phyloP scores from a whole-genome alignment of 1,140 invertebrate species.

The Melanaphis sacchari region DNA sequence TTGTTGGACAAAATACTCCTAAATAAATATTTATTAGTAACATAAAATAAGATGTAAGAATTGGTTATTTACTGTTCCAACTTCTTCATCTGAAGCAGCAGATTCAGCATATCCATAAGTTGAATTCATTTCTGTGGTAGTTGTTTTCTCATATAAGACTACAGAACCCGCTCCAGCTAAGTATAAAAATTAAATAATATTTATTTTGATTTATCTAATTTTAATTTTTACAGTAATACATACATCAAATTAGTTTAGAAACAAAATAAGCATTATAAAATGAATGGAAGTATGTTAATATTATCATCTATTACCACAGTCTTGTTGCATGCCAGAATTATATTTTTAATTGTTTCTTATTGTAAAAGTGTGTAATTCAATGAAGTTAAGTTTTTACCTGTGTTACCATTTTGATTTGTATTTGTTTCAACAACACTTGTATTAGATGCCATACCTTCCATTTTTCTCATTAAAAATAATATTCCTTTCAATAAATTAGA shows the following conservation, averaged over 20 bases:
- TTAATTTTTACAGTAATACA: too few relatives aligned
- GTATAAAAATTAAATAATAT: background rate
- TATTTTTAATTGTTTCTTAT: background rate
- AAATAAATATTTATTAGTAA: conserved; percentile 44
- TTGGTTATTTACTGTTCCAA: conserved; percentile 49
- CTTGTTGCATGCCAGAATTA: background rate
- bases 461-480: conserved; percentile 55
- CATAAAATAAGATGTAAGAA: background rate
- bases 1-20: conserved; percentile 56
- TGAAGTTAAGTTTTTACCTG: conserved; percentile 20
- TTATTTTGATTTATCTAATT: background rate
- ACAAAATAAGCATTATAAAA: background rate
- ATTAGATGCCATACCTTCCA: conserved; percentile 50
- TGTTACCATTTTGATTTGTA: background rate
- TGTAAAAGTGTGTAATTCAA: background rate
- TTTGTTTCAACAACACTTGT: conserved; percentile 2
- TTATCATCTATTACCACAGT: background rate
- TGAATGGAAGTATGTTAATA: background rate
- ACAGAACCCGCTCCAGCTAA: conserved; percentile 26
- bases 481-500: conserved; percentile 57
- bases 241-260: background rate
- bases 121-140: conserved; percentile 47
- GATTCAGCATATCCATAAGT: conserved; percentile 48
- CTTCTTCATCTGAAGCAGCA: conserved; percentile 36
- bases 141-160: conserved; percentile 35